phyloP scores from a whole-genome alignment of 2,113 vertebrate species.

The Austrofundulus limnaeus region DNA sequence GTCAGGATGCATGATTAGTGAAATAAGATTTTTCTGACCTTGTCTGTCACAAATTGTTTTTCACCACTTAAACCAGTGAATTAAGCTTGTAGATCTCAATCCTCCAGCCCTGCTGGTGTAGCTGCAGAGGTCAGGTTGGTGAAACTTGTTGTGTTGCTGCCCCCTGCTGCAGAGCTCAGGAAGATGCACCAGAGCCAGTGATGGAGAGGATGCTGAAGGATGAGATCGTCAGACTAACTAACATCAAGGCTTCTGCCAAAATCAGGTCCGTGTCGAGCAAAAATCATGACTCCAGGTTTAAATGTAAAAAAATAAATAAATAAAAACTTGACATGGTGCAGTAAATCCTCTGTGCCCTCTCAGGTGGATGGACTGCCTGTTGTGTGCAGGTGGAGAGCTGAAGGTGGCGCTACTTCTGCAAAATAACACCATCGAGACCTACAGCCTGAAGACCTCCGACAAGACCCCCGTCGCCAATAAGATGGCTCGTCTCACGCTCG shows the following conservation, averaged over 20 bases:
- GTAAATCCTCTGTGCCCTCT: neutral
- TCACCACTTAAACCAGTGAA: neutral
- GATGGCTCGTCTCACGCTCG: constrained; percentile 82
- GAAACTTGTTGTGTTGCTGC: constrained; percentile 5
- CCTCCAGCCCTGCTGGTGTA: neutral
- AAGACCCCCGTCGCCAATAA: constrained; percentile 75
- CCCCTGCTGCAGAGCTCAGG: constrained; percentile 74
- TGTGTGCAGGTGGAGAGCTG: constrained; percentile 85
- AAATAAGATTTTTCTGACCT: too few relatives aligned
- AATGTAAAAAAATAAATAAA: neutral
- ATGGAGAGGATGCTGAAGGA: constrained; percentile 78
- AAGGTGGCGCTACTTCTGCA: constrained; percentile 90
- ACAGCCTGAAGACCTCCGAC: constrained; percentile 74
- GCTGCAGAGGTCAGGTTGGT: neutral
- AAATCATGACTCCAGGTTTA: neutral
- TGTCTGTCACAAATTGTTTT: neutral
- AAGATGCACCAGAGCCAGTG: constrained; percentile 52
- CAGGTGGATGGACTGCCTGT: constrained; percentile 88
- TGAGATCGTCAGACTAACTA: constrained; percentile 85
- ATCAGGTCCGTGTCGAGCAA: constrained; percentile 84
- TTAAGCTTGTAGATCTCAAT: neutral
- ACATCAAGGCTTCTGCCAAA: constrained; percentile 89
- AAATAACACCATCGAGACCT: constrained; percentile 89
- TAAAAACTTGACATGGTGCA: neutral
- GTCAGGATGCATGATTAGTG: too few relatives aligned